Base-by-base conservation (phyloP, 1,140 invertebrate genomes). In the Cheumatopsyche charites region DNA sequence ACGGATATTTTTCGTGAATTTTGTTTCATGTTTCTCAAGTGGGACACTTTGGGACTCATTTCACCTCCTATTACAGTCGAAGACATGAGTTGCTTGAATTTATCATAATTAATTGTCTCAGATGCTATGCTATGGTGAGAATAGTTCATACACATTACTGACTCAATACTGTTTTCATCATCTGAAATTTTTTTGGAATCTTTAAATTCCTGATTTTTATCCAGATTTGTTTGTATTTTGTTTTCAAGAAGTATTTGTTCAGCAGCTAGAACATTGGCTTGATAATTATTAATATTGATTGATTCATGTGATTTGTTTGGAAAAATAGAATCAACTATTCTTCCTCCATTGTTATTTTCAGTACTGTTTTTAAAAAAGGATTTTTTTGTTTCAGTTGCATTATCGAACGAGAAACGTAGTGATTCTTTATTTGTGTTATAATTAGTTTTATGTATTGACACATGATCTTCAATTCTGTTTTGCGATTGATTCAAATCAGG, bases 51-150 rank as follows among this genome's bases (percentile, higher is more conserved):
- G 6, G 73, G 73, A 65, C 62, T 72, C 17, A 62, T 15, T 55
- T 71, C 69, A 26, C 55, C 45, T 0, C 67, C 71, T 17, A 73
- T 41, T 17, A 75, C 63, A 15, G 74, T 75, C 7, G 74, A 75
- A 21, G 74, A 75, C 19, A 68, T 52, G 5, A 73, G 58, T 12
- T 71, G 49, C 49, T 71, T 73, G 52, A 71, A 73, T 49, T 29
- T 67, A 41, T 75, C 74, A 68, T 70, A 75, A 65, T 73, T 73
- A 21, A 71, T 70, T 45, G 55, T 75, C 29, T 73, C 74, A 15
- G 74, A 75, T 43, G 55, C 58, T 7, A 73, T 12, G 66, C 65
- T 73, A 23, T 9, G 52, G 11, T 55, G 68, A n/a, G 71, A 73
- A 69, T 25, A 58, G n/a, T 42, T 21, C 4, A n/a, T 25, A 0